Evolutionary conservation across 2,113 vertebrate genomes (phyloP).

Genomic region (Oenanthe oenanthe): DNA sequence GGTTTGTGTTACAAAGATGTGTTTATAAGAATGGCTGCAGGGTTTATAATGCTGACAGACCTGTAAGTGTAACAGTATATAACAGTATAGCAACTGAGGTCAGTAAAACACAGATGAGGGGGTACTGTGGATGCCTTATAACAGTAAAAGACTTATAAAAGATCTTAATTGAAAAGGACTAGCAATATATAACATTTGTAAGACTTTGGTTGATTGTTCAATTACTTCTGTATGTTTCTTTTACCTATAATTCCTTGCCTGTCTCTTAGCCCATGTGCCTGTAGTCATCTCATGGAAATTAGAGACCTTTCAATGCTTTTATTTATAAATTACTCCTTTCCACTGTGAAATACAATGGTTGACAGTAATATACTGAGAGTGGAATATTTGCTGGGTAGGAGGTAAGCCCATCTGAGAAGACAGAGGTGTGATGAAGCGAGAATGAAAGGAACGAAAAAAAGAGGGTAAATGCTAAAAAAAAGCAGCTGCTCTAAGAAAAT

Average conservation of each 20-base stretch:
- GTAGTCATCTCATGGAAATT: conserved; percentile 20
- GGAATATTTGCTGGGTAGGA: conserved; percentile 40
- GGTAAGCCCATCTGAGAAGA: conserved; percentile 47
- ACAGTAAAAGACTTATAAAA: conserved; percentile 65
- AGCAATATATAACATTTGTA: conserved; percentile 36
- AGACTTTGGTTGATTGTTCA: conserved; percentile 56
- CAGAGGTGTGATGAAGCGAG: conserved; percentile 15
- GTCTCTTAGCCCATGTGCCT: conserved; percentile 15
- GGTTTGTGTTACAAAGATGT: conserved; percentile 71
- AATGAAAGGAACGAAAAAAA: background rate
- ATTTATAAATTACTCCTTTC: conserved; percentile 47
- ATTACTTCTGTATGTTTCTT: conserved; percentile 58
- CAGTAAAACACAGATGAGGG: conserved; percentile 47
- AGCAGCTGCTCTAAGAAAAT: conserved; percentile 45
- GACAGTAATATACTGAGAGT: background rate
- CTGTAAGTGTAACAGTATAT: conserved; percentile 54
- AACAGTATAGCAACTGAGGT: conserved; percentile 47
- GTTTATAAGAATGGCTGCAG: conserved; percentile 65
- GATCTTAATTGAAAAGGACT: conserved; percentile 54
- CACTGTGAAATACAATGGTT: background rate
- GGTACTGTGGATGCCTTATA: conserved; percentile 51
- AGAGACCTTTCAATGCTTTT: conserved; percentile 18
- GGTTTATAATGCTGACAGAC: conserved; percentile 61
- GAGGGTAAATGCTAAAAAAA: background rate
- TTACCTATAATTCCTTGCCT: conserved; percentile 23